These are phyloP conservation scores for Peribatodes rhomboidaria DNA, from an alignment of 2,888 invertebrate genomes.

Conservation along the genomic window DNA sequence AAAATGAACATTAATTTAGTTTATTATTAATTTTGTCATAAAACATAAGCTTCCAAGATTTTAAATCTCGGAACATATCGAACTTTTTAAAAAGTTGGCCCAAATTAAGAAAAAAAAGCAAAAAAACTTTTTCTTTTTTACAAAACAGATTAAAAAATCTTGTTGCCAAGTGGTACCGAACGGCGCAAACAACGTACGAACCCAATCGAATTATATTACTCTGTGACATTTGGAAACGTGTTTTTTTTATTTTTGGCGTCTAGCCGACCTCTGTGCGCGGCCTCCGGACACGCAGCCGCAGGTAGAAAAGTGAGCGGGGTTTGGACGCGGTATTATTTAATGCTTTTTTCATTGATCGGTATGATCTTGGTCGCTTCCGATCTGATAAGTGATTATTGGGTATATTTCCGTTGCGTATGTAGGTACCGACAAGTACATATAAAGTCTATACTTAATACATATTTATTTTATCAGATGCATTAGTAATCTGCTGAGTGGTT, in stretches of 20 bases:
- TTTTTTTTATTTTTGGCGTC: constrained; percentile 69
- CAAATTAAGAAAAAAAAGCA: not conserved
- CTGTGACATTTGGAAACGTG: constrained; percentile 79
- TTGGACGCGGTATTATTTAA: constrained; percentile 33
- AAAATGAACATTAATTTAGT: constrained; percentile 13
- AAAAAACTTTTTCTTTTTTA: not conserved
- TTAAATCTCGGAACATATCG: not conserved
- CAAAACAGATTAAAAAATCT: constrained; percentile 13
- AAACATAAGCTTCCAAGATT: not conserved
- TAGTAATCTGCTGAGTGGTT: not conserved
- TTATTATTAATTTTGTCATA: constrained; percentile 1
- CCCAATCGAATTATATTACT: constrained; percentile 43
- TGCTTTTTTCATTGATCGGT: constrained; percentile 27
- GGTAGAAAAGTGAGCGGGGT: constrained; percentile 35
- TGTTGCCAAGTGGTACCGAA: constrained; percentile 61
- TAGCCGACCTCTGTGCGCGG: constrained; percentile 71
- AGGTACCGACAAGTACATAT: no score
- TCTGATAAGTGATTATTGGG: constrained; percentile 28
- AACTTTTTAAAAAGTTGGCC: not conserved
- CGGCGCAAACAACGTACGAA: constrained; percentile 41
- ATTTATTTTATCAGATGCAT: no score
- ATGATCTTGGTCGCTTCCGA: constrained; percentile 41
- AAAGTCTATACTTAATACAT: not conserved
- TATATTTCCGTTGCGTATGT: constrained; percentile 33
- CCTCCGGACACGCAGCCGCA: constrained; percentile 49